A percentile compares a stretch with the other conserved stretches of the same genome.
These are phyloP conservation scores for Stichodactyla mertensii DNA, from an alignment of 64 coral and sea anemone species.

Conservation along the genomic window DNA sequence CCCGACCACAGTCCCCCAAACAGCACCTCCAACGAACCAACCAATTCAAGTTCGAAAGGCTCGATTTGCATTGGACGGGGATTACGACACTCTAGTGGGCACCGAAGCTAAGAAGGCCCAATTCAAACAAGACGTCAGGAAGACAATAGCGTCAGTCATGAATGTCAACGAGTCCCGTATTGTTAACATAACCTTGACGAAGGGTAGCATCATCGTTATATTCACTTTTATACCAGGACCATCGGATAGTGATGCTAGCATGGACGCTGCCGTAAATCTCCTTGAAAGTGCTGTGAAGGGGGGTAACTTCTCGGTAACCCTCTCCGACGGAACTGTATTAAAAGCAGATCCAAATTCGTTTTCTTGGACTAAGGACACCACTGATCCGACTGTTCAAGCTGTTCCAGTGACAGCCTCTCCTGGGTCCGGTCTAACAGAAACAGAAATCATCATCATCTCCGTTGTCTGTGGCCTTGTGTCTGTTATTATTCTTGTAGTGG, in stretches of 20 bases:
- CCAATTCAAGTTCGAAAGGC: background rate
- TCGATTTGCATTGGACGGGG: slow-evolving; percentile 29
- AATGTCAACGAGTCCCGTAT: slow-evolving; percentile 41
- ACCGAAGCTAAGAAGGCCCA: slow-evolving; percentile 19
- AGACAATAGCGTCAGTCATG: slow-evolving; percentile 8
- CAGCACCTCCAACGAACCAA: background rate
- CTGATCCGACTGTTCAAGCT: background rate
- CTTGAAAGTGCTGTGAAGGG: slow-evolving; percentile 34
- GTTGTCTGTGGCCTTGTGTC: slow-evolving; percentile 39
- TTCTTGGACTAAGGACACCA: background rate
- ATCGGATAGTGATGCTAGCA: background rate
- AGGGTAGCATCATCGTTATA: slow-evolving; percentile 63
- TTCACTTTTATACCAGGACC: slow-evolving; percentile 35
- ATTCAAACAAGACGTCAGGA: slow-evolving; percentile 27
- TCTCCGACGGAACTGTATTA: slow-evolving; percentile 33
- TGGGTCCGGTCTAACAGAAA: slow-evolving; percentile 25
- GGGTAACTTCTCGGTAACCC: slow-evolving; percentile 37
- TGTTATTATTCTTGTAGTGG: slow-evolving; percentile 27
- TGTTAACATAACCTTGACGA: slow-evolving; percentile 8
- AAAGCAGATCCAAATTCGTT: slow-evolving; percentile 50
- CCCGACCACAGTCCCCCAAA: background rate
- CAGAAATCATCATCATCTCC: slow-evolving; percentile 65
- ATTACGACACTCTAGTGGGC: slow-evolving; percentile 27
- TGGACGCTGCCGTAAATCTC: background rate
- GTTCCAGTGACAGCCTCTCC: background rate